Evolutionary conservation across 1,140 invertebrate species (phyloP).

Genomic region (Drosophila pseudoananassae): DNA sequence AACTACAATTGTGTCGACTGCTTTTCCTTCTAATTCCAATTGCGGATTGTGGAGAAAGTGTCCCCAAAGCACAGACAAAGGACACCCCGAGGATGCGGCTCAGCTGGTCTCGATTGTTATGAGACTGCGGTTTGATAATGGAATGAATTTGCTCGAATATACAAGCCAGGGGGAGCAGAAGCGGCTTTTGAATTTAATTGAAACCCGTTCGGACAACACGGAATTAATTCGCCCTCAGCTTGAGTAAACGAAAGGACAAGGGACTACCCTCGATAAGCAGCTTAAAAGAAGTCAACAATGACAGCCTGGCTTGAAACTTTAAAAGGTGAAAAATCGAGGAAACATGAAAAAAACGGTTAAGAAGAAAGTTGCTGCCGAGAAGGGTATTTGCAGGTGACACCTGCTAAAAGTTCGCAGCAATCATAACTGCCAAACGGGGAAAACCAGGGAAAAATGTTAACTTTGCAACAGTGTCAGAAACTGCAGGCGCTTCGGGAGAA

Average conservation of each 20-base stretch:
- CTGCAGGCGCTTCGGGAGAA: slow-evolving; percentile 16
- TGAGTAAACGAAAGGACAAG: neutral
- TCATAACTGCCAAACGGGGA: slow-evolving; percentile 19
- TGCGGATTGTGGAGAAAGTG: slow-evolving; percentile 17
- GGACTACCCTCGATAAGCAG: neutral
- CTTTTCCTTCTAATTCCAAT: slow-evolving; percentile 12
- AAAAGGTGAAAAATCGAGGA: neutral
- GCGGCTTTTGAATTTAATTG: slow-evolving; percentile 6
- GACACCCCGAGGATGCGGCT: slow-evolving; percentile 4
- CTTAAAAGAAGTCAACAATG: neutral
- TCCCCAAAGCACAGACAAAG: slow-evolving; percentile 13
- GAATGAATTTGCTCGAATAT: slow-evolving; percentile 15
- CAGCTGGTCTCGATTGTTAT: slow-evolving; percentile 26
- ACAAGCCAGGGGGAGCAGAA: neutral
- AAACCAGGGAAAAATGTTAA: slow-evolving; percentile 16
- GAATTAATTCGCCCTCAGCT: neutral
- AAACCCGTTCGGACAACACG: slow-evolving; percentile 2
- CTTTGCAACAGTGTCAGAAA: slow-evolving; percentile 30
- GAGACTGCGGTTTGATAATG: slow-evolving; percentile 38
- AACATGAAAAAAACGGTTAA: slow-evolving; percentile 1
- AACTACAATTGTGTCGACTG: slow-evolving; percentile 11
- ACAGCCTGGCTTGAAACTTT: neutral
- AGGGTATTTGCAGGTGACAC: slow-evolving; percentile 23
- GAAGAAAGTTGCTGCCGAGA: neutral
- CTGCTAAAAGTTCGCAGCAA: slow-evolving; percentile 24